Base-by-base conservation (phyloP, 2,888 invertebrate genomes). In the Oscheius onirici region DNA sequence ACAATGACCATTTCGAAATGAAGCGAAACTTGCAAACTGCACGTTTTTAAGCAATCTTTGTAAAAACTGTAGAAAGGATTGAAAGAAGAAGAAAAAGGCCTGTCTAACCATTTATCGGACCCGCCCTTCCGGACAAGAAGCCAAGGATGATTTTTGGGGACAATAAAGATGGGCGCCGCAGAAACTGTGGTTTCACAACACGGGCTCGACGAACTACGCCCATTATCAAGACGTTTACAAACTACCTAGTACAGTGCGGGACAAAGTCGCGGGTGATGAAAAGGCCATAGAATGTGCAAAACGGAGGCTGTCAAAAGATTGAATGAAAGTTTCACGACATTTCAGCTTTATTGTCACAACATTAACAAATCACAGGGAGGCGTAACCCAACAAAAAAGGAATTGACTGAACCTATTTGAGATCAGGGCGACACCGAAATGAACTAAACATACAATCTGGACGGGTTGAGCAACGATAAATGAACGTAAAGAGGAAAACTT, bases 141-240 rank as follows among this genome's bases (percentile, higher is more conserved):
- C 10, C 17, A 49, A 17, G 15, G 20, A 22, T 20, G 17, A 49
- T 10, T 49, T 49, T 49, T 10, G 22, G 49, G 49, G 49, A 49
- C 49, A 15, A 15, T 20, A 22, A 49, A 49, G 49, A 49, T 20
- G 49, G 46, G 15, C 54, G 17, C n/a, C 46, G 17, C 51, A 10
- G 51, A 24, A 51, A 51, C 51, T 17, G 2, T 17, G 17, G 22
- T 51, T 24, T 51, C 51, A 51, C 13, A 46, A 22, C 10, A 51
- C n/a, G 20, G 51, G 34, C 34, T 34, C 51, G 51, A 51, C 20
- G 51, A 51, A 51, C 51, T 51, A 51, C 51, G 51, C 51, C 51
- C 51, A 51, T 20, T 17, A 51, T 51, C 51, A 22, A 20, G 17
- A 15, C 24, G 20, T 51, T 51, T 20, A 51, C 20, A 51, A 51